Percentiles rank a stretch among this genome's conserved stretches.
Evolutionary conservation across 1,140 invertebrate species (phyloP).

Genomic region (Varroa destructor): DNA sequence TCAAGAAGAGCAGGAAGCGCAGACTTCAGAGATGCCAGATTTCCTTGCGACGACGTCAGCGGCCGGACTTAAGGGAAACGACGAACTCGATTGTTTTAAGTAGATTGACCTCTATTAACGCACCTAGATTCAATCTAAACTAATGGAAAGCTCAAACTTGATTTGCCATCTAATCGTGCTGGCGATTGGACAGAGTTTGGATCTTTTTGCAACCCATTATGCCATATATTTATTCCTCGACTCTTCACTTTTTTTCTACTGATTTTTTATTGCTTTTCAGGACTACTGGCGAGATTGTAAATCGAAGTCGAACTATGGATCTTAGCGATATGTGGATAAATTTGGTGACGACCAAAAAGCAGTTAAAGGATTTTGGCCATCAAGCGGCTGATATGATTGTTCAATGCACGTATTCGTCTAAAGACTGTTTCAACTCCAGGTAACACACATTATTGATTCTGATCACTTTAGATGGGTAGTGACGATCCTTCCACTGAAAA

Average conservation of each 20-base stretch:
- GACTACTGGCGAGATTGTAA: slow-evolving; percentile 31
- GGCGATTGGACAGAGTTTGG: too few relatives aligned
- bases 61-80: neutral
- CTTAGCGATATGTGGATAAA: slow-evolving; percentile 35
- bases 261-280: neutral
- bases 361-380: slow-evolving; percentile 33
- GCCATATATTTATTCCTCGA: too few relatives aligned
- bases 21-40: slow-evolving; percentile 13
- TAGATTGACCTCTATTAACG: neutral
- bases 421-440: slow-evolving; percentile 33
- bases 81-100: slow-evolving; percentile 22
- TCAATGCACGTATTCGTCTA: slow-evolving; percentile 34
- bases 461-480: too few relatives aligned
- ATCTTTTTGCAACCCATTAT: too few relatives aligned
- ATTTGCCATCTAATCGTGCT: too few relatives aligned
- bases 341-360: slow-evolving; percentile 34
- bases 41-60: slow-evolving; percentile 17
- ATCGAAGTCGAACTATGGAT: slow-evolving; percentile 31
- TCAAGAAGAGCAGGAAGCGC: neutral
- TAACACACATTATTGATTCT: neutral
- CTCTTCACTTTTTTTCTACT: neutral
- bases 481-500: too few relatives aligned
- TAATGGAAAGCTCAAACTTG: too few relatives aligned
- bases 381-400: slow-evolving; percentile 34
- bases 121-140: too few relatives aligned